Conservation (phyloP, 2,797 vertebrate genomes). For the Ictinia mississippiensis region DNA sequence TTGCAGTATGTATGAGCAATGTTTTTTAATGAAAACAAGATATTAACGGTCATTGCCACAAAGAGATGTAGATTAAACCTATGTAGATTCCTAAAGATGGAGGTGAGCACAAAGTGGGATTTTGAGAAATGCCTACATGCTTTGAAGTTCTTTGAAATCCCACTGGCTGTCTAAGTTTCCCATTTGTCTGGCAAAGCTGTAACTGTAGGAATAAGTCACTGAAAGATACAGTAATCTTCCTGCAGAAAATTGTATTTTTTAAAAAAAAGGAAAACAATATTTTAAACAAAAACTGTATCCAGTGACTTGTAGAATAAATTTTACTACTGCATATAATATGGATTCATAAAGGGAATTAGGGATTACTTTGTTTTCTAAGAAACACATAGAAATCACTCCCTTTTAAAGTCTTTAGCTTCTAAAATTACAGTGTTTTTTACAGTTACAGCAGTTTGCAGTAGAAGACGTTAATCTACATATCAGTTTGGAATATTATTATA, state of each 20-base stretch:
- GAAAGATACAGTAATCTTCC: background rate
- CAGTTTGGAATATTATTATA: background rate
- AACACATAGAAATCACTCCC: background rate
- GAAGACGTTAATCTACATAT: background rate
- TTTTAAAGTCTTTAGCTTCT: background rate
- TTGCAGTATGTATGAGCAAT: background rate
- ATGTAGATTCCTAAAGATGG: background rate
- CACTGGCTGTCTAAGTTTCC: background rate
- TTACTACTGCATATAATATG: background rate
- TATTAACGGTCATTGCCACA: background rate
- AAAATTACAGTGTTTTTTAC: background rate
- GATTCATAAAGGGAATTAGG: background rate
- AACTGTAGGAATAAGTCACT: background rate
- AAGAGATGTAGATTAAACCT: background rate
- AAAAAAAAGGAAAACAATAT: background rate
- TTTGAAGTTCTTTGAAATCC: constrained; percentile 17
- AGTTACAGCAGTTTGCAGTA: background rate
- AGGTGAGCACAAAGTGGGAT: background rate
- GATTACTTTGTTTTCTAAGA: background rate
- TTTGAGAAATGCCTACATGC: background rate
- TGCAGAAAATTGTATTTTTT: background rate
- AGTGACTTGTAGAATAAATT: background rate
- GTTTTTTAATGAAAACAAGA: background rate
- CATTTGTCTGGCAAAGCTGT: constrained; percentile 5
- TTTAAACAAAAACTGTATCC: background rate